Conservation (phyloP, 2,113 vertebrate genomes). For the Mus pahari region DNA sequence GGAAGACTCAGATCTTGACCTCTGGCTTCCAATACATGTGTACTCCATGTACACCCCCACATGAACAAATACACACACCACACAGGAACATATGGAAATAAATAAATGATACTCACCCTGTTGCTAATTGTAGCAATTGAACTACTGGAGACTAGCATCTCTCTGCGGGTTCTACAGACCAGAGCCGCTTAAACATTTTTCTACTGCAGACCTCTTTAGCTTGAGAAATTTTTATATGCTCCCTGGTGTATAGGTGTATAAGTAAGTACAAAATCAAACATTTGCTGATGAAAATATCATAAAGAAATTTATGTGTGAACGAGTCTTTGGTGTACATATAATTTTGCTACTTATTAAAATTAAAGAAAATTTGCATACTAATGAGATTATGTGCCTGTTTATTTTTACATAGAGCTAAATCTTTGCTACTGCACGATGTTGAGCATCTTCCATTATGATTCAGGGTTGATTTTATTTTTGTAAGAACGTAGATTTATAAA, state of each 20-base stretch:
- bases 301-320: neutral
- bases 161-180: neutral
- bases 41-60: neutral
- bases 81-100: neutral
- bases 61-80: neutral
- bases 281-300: neutral
- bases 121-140: neutral
- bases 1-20: neutral
- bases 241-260: neutral
- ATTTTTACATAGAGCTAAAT: neutral
- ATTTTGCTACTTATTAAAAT: neutral
- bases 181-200: neutral
- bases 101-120: neutral
- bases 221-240: neutral
- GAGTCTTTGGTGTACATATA: neutral
- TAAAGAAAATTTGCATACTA: neutral
- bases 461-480: neutral
- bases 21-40: neutral
- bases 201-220: neutral
- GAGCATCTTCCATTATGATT: neutral
- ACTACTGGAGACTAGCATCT: neutral
- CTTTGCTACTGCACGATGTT: neutral
- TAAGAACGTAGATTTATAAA: neutral
- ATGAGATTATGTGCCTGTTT: neutral
- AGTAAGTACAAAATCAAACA: neutral